phyloP scores from a whole-genome alignment of 2,797 vertebrate species.

The Ptychadena robeensis region DNA sequence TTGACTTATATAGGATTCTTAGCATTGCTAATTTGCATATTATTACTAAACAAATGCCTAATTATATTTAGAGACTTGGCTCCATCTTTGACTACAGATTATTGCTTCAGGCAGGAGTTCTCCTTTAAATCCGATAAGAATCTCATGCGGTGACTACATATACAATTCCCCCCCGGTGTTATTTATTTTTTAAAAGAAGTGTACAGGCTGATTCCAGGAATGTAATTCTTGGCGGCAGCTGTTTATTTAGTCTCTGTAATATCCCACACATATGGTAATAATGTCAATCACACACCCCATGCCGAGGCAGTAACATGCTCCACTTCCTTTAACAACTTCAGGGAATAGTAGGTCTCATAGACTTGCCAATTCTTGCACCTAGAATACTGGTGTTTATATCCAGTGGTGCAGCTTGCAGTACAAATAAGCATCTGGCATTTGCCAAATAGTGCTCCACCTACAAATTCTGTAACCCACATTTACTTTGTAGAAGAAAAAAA shows the following conservation, averaged over 20 bases:
- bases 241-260: constrained; percentile 68
- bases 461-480: background rate
- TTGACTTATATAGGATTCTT: no score
- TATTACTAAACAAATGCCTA: no score
- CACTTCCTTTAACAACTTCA: constrained; percentile 68
- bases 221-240: constrained; percentile 73
- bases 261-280: constrained; percentile 64
- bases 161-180: background rate
- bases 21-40: no score
- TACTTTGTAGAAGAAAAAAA: no score
- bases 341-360: constrained; percentile 59
- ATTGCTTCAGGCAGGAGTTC: background rate
- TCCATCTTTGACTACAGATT: no score
- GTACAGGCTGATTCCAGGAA: constrained; percentile 67
- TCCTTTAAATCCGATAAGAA: background rate
- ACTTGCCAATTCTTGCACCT: constrained; percentile 71
- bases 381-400: constrained; percentile 64
- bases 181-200: constrained; percentile 70
- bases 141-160: background rate
- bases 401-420: constrained; percentile 36
- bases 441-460: background rate
- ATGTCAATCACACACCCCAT: constrained; percentile 60
- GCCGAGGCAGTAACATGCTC: constrained; percentile 67
- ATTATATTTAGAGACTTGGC: no score
- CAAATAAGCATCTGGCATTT: background rate